Evolutionary conservation across 2,888 invertebrate species (phyloP).

Genomic region (Hypsopygia costalis): DNA sequence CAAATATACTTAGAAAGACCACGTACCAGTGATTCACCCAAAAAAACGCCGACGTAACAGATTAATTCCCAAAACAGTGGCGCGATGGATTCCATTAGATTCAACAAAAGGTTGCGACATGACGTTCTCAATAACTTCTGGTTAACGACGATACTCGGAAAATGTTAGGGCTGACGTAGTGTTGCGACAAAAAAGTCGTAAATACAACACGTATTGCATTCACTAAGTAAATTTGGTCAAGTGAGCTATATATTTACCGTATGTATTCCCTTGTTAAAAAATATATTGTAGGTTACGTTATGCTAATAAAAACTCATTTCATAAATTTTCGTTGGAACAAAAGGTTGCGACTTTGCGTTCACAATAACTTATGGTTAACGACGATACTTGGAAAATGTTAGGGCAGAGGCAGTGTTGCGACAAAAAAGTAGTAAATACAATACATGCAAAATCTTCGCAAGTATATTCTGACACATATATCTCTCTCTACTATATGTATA

Average conservation of each 20-base stretch:
- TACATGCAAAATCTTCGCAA: too few species aligned
- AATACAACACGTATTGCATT: too few species aligned
- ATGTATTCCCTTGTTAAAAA: too few species aligned
- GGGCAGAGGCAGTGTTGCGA: not conserved
- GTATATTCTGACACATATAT: too few species aligned
- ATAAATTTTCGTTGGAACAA: too few species aligned
- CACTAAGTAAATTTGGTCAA: too few species aligned
- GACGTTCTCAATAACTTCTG: constrained; percentile 7
- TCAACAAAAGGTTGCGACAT: not conserved
- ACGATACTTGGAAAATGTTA: constrained; percentile 3
- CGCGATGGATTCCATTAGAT: constrained; percentile 5
- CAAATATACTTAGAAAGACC: not conserved
- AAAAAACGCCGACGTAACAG: not conserved
- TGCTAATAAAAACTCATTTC: too few species aligned
- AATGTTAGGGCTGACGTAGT: not conserved
- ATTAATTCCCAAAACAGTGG: constrained; percentile 3
- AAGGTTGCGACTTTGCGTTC: constrained; percentile 3
- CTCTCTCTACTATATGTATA: too few species aligned
- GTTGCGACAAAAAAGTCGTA: not conserved
- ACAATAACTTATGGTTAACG: constrained; percentile 4
- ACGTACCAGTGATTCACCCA: constrained; percentile 1
- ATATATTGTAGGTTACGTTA: too few species aligned
- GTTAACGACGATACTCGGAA: constrained; percentile 4
- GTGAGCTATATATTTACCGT: too few species aligned
- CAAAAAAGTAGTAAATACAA: not conserved